These are phyloP conservation scores for Heliconius melpomene DNA, from an alignment of 1,140 invertebrate species.

Conservation along the genomic window DNA sequence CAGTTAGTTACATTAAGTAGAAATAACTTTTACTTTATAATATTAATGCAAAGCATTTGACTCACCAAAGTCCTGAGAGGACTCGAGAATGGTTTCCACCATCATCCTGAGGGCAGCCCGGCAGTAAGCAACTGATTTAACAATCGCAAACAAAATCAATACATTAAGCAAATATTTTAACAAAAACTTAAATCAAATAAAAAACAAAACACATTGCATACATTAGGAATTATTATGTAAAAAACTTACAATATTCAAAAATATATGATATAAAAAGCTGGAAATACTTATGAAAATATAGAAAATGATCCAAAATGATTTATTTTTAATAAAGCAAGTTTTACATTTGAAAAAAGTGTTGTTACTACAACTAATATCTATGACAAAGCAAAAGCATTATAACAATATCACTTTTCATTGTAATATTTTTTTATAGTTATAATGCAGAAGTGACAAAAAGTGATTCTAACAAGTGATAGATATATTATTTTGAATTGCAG, in stretches of 20 bases:
- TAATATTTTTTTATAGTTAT: neutral
- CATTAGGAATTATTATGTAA: neutral
- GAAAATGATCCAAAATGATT: neutral
- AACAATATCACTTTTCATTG: neutral
- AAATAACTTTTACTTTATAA: neutral
- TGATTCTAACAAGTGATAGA: conserved; percentile 12
- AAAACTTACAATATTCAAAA: neutral
- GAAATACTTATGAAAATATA: neutral
- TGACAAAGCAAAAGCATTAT: neutral
- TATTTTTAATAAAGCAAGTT: neutral
- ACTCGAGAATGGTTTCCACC: conserved; percentile 76
- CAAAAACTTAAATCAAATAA: conserved; percentile 23
- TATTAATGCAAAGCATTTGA: conserved; percentile 16
- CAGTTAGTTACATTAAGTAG: neutral
- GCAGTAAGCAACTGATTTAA: conserved; percentile 52
- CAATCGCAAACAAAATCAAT: conserved; percentile 56
- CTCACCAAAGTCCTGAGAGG: conserved; percentile 77
- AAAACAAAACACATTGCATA: conserved; percentile 7
- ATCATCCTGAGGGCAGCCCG: conserved; percentile 69
- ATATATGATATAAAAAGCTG: neutral
- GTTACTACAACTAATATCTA: neutral
- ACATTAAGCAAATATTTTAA: conserved; percentile 51
- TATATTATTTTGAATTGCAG: conserved; percentile 16
- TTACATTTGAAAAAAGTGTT: neutral
- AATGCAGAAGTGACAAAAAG: conserved; percentile 8